A percentile compares a stretch with the other conserved stretches of the same genome.
Conservation (phyloP, 2,113 vertebrate genomes). For the Garra rufa region DNA sequence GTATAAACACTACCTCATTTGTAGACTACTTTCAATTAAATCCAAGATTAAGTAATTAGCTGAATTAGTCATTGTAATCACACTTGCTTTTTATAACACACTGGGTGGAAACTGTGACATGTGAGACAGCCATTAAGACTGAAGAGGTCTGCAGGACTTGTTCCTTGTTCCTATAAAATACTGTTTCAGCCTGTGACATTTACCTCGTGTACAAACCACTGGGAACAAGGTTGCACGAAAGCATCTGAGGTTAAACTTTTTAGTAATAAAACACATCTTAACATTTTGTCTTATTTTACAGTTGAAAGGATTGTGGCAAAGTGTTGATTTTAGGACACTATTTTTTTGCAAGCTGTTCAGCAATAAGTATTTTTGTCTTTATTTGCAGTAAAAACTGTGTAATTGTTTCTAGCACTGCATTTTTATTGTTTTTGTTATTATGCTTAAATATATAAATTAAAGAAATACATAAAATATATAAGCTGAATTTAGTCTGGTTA, state of each 20-base stretch:
- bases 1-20: constrained; percentile 26
- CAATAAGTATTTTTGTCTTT: background rate
- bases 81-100: constrained; percentile 19
- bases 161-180: constrained; percentile 42
- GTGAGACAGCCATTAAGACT: constrained; percentile 10
- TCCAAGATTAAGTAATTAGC: constrained; percentile 22
- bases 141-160: constrained; percentile 37
- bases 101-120: constrained; percentile 37
- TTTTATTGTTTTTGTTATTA: no score
- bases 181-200: constrained; percentile 29
- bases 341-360: no score
- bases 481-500: background rate
- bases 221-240: background rate
- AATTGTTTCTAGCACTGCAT: background rate
- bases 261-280: background rate
- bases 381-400: background rate
- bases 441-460: background rate
- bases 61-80: constrained; percentile 33
- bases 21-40: constrained; percentile 8
- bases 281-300: no score
- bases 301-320: background rate
- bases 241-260: background rate
- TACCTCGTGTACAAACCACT: background rate
- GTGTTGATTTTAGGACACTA: background rate
- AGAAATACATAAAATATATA: background rate